Percentiles rank a stretch among this genome's conserved stretches.
Evolutionary conservation across 2,113 vertebrate genomes (phyloP).

Genomic region (Hemiscyllium ocellatum): DNA sequence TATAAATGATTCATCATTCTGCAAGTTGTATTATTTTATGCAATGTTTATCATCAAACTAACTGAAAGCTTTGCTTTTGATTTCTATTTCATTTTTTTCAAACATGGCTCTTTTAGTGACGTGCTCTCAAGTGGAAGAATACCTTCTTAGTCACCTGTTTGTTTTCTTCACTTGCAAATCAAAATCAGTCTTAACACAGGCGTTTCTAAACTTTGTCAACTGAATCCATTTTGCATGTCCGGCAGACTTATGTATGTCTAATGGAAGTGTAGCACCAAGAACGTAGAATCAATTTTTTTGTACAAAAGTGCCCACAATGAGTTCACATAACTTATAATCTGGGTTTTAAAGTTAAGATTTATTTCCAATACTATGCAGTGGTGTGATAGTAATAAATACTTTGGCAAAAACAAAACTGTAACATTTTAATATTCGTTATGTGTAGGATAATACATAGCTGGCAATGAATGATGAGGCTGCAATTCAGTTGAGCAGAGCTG

Average conservation of each 20-base stretch:
- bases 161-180: neutral
- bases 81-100: neutral
- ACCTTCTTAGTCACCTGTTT: neutral
- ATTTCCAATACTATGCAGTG: neutral
- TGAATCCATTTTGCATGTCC: neutral
- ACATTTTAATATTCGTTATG: neutral
- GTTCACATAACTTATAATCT: neutral
- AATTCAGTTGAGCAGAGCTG: conserved; percentile 15
- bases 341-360: neutral
- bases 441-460: neutral
- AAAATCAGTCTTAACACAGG: neutral
- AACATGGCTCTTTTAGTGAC: neutral
- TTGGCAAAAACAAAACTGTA: neutral
- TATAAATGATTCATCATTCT: neutral
- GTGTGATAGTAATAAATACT: neutral
- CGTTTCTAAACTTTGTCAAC: neutral
- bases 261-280: neutral
- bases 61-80: neutral
- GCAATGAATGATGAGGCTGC: conserved; percentile 10
- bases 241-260: neutral
- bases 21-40: neutral
- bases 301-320: neutral
- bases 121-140: neutral
- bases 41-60: neutral
- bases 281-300: neutral